Conservation (phyloP, 1,140 invertebrate genomes). For the Rhagoletis zephyria region DNA sequence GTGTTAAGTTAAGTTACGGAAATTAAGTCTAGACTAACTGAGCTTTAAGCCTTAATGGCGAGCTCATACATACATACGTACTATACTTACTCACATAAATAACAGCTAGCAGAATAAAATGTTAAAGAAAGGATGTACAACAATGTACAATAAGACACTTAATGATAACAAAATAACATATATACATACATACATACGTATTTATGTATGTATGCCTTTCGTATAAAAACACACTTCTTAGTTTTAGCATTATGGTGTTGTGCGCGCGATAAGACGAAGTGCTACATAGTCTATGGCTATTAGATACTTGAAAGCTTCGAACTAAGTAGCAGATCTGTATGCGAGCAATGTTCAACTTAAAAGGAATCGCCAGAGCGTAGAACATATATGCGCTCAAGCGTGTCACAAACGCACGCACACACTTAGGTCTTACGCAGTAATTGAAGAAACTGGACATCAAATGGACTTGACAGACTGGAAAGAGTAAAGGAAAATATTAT, state of each 20-base stretch:
- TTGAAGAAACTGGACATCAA: not conserved
- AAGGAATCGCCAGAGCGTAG: slow-evolving; percentile 19
- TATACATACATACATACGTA: no score
- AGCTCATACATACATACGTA: not conserved
- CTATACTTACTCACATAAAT: no score
- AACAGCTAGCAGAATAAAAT: not conserved
- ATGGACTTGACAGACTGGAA: slow-evolving; percentile 39
- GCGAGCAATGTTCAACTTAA: not conserved
- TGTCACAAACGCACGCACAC: slow-evolving; percentile 1
- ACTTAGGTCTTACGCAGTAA: not conserved
- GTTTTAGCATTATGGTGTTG: no score
- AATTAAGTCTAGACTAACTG: no score
- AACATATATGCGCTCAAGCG: not conserved
- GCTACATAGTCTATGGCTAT: not conserved
- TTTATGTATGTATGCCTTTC: no score
- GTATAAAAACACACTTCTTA: no score
- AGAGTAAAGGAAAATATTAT: slow-evolving; percentile 15
- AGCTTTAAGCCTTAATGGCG: not conserved
- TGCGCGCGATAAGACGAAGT: no score
- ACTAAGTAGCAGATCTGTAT: slow-evolving; percentile 44
- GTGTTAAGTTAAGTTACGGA: no score
- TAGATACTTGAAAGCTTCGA: slow-evolving; percentile 5
- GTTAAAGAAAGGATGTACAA: not conserved
- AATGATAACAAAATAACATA: no score
- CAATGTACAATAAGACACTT: not conserved